A percentile compares a stretch with the other conserved stretches of the same genome.
These are phyloP conservation scores for Cephus runcator DNA, from an alignment of 2,888 invertebrate species.

Conservation along the genomic window DNA sequence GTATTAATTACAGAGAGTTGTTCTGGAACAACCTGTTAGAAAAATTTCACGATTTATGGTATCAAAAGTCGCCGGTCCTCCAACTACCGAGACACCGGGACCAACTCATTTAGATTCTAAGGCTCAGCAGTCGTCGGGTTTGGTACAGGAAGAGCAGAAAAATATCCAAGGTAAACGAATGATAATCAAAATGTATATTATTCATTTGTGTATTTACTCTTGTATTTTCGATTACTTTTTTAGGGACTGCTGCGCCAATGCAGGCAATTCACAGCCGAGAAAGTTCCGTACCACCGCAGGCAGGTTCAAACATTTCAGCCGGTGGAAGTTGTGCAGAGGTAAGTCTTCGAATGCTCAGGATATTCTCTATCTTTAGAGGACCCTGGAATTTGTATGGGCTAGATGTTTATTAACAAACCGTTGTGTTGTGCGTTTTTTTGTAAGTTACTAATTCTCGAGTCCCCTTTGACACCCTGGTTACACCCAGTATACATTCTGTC, in stretches of 20 bases:
- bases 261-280: conserved; percentile 57
- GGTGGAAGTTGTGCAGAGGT: conserved; percentile 45
- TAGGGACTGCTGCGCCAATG: conserved; percentile 33
- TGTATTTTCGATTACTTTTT: not conserved
- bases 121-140: not conserved
- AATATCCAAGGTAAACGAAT: not conserved
- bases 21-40: conserved; percentile 67
- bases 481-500: not conserved
- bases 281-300: conserved; percentile 53
- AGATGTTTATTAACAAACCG: conserved; percentile 17
- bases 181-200: not conserved
- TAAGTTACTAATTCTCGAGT: conserved; percentile 20
- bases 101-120: conserved; percentile 13
- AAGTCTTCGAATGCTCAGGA: conserved; percentile 20
- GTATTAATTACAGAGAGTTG: conserved; percentile 26
- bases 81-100: conserved; percentile 26
- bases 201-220: not conserved
- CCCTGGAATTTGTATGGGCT: conserved; percentile 9
- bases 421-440: conserved; percentile 21
- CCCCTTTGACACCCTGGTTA: conserved; percentile 1
- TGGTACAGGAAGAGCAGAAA: not conserved
- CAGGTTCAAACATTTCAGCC: conserved; percentile 32
- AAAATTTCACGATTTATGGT: conserved; percentile 87
- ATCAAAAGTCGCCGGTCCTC: conserved; percentile 62
- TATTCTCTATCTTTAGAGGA: not conserved